Percentiles rank a stretch among this genome's conserved stretches.
phyloP scores from a whole-genome alignment of 64 coral and sea anemone genomes.

The Astreopora myriophthalma region DNA sequence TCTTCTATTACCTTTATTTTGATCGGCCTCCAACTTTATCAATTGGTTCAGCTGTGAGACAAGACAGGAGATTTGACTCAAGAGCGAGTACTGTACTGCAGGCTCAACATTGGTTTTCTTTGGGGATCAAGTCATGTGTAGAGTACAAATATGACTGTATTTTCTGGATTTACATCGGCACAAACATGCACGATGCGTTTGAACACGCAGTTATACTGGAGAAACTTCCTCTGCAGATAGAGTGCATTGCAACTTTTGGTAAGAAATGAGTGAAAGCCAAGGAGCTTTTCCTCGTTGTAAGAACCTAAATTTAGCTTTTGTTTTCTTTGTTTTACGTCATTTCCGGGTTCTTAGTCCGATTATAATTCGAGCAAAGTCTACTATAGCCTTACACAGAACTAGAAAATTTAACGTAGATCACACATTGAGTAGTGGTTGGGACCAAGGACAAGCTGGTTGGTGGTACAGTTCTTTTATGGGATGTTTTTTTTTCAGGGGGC shows the following conservation, averaged over 20 bases:
- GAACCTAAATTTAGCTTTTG: no score
- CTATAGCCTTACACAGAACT: no score
- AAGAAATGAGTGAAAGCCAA: slow-evolving; percentile 1
- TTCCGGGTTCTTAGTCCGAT: no score
- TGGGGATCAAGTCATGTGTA: not conserved
- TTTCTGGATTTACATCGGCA: slow-evolving; percentile 13
- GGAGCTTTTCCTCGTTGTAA: no score
- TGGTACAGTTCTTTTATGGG: no score
- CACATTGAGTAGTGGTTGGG: no score
- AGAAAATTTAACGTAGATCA: no score
- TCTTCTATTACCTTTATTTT: not conserved
- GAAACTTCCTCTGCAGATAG: slow-evolving; percentile 94
- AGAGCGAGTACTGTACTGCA: not conserved
- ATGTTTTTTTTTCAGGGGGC: no score
- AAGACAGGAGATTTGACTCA: not conserved
- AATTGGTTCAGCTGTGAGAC: not conserved
- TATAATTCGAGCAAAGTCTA: no score
- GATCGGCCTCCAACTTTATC: not conserved
- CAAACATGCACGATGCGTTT: slow-evolving; percentile 99
- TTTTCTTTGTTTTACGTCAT: no score
- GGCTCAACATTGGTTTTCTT: not conserved
- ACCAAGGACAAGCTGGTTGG: no score
- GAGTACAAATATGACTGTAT: not conserved
- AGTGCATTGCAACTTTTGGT: slow-evolving; percentile 98
- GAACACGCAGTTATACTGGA: slow-evolving; percentile 96